These are phyloP conservation scores for Orchesella flavescens DNA, from an alignment of 2,888 invertebrate genomes.

Conservation along the genomic window DNA sequence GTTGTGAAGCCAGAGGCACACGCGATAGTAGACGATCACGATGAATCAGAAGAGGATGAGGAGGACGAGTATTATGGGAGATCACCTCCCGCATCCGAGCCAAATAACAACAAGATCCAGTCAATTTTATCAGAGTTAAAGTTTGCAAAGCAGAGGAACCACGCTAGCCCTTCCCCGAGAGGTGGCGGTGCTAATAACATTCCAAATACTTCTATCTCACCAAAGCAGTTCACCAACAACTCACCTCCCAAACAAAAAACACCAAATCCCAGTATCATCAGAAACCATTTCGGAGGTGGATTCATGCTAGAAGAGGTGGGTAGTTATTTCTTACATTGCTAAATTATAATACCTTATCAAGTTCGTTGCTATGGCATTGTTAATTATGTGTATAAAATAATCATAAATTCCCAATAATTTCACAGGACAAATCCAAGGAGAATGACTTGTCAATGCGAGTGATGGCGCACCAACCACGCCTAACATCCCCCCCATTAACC, in stretches of 20 bases:
- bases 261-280: not conserved
- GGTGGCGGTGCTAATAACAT: not conserved
- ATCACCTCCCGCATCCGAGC: not conserved
- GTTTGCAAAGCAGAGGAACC: slow-evolving; percentile 62
- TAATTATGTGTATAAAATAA: not conserved
- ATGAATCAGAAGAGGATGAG: not conserved
- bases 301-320: not conserved
- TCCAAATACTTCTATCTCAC: not conserved
- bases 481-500: not conserved
- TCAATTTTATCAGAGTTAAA: slow-evolving; percentile 68
- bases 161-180: not conserved
- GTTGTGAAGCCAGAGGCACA: not conserved
- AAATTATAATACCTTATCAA: not conserved
- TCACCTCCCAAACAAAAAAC: slow-evolving; percentile 9
- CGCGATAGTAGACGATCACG: not conserved
- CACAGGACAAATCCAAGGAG: not conserved
- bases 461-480: not conserved
- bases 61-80: not conserved
- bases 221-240: slow-evolving; percentile 8
- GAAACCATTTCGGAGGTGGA: slow-evolving; percentile 17
- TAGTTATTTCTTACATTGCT: not conserved
- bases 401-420: not conserved
- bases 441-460: not conserved
- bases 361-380: not conserved
- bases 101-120: slow-evolving; percentile 63